Evolutionary conservation across 1,140 invertebrate species (phyloP).

Genomic region (Drosophila kurseongensis): DNA sequence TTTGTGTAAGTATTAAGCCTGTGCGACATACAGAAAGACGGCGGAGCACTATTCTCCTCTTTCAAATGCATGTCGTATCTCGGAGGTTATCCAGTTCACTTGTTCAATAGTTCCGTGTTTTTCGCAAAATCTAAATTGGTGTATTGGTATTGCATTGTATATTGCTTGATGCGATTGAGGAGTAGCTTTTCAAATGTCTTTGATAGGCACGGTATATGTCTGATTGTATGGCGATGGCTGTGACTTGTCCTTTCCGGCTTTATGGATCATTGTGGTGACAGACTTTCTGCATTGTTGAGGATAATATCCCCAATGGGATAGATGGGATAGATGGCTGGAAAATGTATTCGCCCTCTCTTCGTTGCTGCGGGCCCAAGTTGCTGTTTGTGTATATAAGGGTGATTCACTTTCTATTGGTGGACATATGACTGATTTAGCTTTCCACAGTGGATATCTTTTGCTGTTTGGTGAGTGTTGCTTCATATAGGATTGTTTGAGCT

Average conservation of each 20-base stretch:
- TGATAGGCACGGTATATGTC: too few species aligned
- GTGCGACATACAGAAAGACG: not conserved
- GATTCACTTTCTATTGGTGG: not conserved
- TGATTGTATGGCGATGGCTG: too few species aligned
- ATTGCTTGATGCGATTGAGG: too few species aligned
- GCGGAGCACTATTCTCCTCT: not conserved
- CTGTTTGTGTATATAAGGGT: too few species aligned
- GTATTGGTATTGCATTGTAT: too few species aligned
- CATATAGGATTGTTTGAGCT: too few species aligned
- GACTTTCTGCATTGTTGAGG: too few species aligned
- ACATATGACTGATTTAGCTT: not conserved
- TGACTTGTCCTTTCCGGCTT: too few species aligned
- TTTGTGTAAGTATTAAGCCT: not conserved
- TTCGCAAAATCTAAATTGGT: too few species aligned
- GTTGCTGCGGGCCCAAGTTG: not conserved
- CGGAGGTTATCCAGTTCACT: not conserved
- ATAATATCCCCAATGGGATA: too few species aligned
- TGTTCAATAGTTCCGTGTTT: conserved; percentile 1
- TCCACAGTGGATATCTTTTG: not conserved
- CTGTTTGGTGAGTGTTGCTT: not conserved
- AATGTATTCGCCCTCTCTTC: not conserved
- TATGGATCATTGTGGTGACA: too few species aligned
- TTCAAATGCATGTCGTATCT: not conserved
- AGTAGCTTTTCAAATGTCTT: too few species aligned
- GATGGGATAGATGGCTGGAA: not conserved